Evolutionary conservation across 2,888 invertebrate species (phyloP), one percentile per base, ranked within the genome.

Genomic region (Nomada fabriciana): DNA sequence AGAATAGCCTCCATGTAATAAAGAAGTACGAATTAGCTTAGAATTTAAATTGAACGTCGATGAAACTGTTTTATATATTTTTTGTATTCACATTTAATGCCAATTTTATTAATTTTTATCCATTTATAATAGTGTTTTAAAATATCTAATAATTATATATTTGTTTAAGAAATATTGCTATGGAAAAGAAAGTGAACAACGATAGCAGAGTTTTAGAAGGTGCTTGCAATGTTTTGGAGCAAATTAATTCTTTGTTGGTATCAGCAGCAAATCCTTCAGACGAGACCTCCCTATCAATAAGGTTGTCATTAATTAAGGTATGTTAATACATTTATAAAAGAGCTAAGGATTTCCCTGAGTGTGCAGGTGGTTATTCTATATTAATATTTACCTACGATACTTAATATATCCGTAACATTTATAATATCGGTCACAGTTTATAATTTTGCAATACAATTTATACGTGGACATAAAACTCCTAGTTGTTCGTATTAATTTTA

Each of bases 251-350:
- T 83, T 94, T 96, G 87, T 94, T 97, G 82, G 94, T 94, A 77
- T 95, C 96, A 47, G 94, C 95, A 79, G 95, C 96, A 79, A 96
- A 96, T 94, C 95, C 96, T 23, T 95, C 96, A 9, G 96, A 97
- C 93, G 95, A 95, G 89, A 95, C 95, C 68, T 95, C 95, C 71
- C 94, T 97, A 69, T 95, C 95, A 86, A 95, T 96, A 79, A 94
- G 96, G 61, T 94, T 96, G 84, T 96, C 96, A 80, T 95, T 96
- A 89, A 95, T 96, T 85, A 95, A 96, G 95, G 96, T 96, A 90
- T 89, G 91, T 89, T 23, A 15, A 75, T 52, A 5, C 15, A 42
- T 42, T 65, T 42, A n/a, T n/a, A 43, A 50, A 59, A 11, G 36
- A 20, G 7, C n/a, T 50, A 5, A 25, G 9, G 9, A 15, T 15